phyloP scores from a whole-genome alignment of 2,797 vertebrate species.

The Urocyon cinereoargenteus region DNA sequence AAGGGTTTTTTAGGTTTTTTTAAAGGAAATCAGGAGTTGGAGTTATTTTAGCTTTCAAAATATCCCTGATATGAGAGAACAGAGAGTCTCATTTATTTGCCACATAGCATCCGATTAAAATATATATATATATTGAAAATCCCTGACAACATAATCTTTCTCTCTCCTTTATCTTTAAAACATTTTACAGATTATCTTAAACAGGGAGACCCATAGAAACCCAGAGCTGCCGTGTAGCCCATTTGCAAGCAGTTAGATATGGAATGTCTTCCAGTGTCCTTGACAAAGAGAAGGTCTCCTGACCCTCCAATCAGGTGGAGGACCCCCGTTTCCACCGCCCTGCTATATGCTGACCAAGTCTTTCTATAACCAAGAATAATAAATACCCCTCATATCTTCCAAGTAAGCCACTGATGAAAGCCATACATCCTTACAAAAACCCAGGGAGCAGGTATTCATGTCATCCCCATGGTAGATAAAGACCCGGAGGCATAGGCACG shows the following conservation, averaged over 20 bases:
- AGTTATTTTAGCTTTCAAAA: conserved; percentile 55
- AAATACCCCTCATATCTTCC: rapidly evolving
- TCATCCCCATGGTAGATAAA: too few relatives aligned
- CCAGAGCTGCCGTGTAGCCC: neutral
- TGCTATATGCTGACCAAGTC: rapidly evolving
- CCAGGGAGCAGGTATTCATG: rapidly evolving
- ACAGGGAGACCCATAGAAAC: neutral
- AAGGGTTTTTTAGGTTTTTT: conserved; percentile 57
- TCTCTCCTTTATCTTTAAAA: neutral
- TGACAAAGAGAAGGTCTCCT: neutral
- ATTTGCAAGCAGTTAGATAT: neutral
- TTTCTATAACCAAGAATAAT: too few relatives aligned
- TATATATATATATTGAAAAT: rapidly evolving
- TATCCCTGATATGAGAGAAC: neutral
- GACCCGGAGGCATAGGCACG: rapidly evolving
- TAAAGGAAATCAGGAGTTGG: conserved; percentile 74
- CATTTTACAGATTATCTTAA: neutral
- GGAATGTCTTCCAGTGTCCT: neutral
- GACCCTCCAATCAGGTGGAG: too few relatives aligned
- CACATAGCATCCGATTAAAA: neutral
- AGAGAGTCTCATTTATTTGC: neutral
- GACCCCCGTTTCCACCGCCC: neutral
- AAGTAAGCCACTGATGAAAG: neutral
- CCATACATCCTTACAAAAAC: rapidly evolving
- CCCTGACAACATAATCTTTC: neutral